These are phyloP conservation scores for Nebria brevicollis DNA, from an alignment of 2,888 invertebrate genomes.

Conservation along the genomic window DNA sequence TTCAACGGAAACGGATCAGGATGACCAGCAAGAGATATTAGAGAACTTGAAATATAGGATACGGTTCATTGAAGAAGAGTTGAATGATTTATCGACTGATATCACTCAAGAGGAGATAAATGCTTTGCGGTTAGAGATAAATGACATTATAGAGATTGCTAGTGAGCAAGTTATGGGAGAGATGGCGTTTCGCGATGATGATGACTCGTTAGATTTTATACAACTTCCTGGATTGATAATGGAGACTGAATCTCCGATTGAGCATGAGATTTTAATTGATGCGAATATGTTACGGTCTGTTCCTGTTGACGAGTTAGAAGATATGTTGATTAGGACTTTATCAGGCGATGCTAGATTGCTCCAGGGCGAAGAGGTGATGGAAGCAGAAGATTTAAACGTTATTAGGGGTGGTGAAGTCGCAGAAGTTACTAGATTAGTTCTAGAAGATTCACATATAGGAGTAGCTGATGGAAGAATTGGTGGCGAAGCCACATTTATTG, in stretches of 20 bases:
- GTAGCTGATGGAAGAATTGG: neutral
- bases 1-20: neutral
- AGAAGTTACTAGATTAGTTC: neutral
- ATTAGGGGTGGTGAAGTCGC: too few relatives aligned
- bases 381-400: neutral
- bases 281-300: neutral
- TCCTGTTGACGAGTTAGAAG: neutral
- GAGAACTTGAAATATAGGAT: conserved; percentile 15
- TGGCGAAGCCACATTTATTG: neutral
- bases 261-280: neutral
- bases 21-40: conserved; percentile 22
- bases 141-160: conserved; percentile 35
- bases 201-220: neutral
- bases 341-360: neutral
- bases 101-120: conserved; percentile 28
- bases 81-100: conserved; percentile 26
- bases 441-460: neutral
- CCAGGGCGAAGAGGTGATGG: neutral
- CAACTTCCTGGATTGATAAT: conserved; percentile 4
- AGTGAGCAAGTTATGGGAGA: conserved; percentile 25
- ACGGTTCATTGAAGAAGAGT: conserved; percentile 37
- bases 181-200: conserved; percentile 21
- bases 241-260: neutral
- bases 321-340: neutral
- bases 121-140: conserved; percentile 29